Conservation (phyloP, 2,888 invertebrate species). For the Synanthedon formicaeformis region DNA sequence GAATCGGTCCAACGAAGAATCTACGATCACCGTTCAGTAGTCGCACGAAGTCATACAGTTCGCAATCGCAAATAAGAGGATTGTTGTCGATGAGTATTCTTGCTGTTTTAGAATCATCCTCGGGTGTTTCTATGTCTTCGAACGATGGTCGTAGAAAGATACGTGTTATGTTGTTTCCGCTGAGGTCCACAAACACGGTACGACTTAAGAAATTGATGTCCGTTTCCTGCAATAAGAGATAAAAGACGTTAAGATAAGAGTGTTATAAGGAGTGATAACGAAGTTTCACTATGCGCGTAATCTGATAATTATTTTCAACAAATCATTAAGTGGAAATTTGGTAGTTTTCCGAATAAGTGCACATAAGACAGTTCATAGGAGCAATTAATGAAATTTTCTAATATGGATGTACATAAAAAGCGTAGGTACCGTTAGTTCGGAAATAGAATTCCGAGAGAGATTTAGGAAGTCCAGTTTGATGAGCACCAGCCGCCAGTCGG, state of each 20-base stretch:
- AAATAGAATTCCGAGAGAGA: slow-evolving; percentile 16
- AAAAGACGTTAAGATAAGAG: not conserved
- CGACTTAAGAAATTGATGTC: slow-evolving; percentile 8
- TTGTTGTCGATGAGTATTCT: slow-evolving; percentile 22
- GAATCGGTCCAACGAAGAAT: not conserved
- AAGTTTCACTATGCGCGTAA: too few relatives aligned
- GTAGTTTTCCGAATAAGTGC: too few relatives aligned
- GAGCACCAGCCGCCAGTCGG: slow-evolving; percentile 9
- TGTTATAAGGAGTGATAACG: not conserved
- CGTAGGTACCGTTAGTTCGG: not conserved
- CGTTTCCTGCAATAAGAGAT: slow-evolving; percentile 3
- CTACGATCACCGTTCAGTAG: slow-evolving; percentile 6
- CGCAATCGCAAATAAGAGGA: slow-evolving; percentile 28
- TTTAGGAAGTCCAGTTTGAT: slow-evolving; percentile 10
- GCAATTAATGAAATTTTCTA: too few relatives aligned
- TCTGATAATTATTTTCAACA: too few relatives aligned
- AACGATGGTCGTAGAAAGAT: not conserved
- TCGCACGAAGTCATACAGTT: slow-evolving; percentile 14
- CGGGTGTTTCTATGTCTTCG: not conserved
- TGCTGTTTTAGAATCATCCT: not conserved
- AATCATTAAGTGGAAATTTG: too few relatives aligned
- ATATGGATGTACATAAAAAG: too few relatives aligned
- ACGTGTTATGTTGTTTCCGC: slow-evolving; percentile 21
- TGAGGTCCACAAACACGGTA: slow-evolving; percentile 12
- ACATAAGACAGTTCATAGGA: too few relatives aligned